Evolutionary conservation across 2,797 vertebrate species (phyloP).

Genomic region (Myotis daubentonii): DNA sequence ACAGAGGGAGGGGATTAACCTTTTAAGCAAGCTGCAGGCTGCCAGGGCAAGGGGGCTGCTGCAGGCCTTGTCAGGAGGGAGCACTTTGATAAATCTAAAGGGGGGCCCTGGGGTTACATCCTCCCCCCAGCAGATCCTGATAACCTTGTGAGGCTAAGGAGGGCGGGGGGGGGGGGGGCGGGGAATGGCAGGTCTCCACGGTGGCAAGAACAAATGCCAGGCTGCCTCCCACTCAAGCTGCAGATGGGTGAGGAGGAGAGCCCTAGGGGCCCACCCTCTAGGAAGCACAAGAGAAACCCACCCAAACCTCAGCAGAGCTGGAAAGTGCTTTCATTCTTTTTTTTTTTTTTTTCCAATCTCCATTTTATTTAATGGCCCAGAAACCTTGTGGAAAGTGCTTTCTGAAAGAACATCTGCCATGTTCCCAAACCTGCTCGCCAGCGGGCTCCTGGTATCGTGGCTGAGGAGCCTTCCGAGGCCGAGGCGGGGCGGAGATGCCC

Average conservation of each 20-base stretch:
- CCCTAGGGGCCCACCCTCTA: neutral
- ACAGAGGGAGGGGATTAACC: slow-evolving; percentile 27
- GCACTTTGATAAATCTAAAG: neutral
- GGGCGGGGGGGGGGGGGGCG: too few species aligned
- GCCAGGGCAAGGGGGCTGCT: neutral
- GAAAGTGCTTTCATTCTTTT: neutral
- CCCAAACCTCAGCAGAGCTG: neutral
- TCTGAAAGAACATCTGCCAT: neutral
- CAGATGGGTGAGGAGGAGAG: neutral
- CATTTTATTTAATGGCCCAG: neutral
- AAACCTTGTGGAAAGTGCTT: neutral
- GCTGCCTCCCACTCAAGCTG: neutral
- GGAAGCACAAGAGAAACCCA: neutral
- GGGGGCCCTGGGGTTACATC: neutral
- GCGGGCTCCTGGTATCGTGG: fast-evolving
- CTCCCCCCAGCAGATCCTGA: neutral
- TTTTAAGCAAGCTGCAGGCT: neutral
- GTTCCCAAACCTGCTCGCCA: neutral
- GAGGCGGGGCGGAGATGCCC: neutral
- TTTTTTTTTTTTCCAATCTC: neutral
- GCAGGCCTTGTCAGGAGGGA: neutral
- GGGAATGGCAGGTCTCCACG: neutral
- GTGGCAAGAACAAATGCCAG: neutral
- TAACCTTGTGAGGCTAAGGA: neutral
- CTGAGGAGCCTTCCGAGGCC: neutral